A percentile compares a stretch with the other conserved stretches of the same genome.
phyloP scores from a whole-genome alignment of 2,113 vertebrate species.

The Dolichallabes microphthalmus region DNA sequence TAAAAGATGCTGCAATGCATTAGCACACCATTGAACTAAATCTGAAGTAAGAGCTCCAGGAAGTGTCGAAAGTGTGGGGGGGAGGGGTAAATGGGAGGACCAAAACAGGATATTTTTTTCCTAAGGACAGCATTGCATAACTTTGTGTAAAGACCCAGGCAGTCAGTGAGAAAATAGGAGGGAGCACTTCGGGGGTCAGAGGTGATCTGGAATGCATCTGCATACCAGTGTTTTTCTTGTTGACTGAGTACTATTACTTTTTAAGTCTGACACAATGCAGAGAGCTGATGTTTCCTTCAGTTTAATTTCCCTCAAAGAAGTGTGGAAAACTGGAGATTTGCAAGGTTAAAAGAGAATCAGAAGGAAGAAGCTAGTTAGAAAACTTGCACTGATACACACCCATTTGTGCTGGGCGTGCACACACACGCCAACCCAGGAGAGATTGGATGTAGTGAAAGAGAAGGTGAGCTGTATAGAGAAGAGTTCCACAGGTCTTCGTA shows the following conservation, averaged over 20 bases:
- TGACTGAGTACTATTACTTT: conserved; percentile 28
- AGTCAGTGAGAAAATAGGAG: conserved; percentile 40
- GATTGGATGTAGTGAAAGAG: conserved; percentile 40
- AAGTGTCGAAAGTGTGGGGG: conserved; percentile 3
- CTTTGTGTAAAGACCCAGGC: conserved; percentile 44
- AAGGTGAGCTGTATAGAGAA: conserved; percentile 43
- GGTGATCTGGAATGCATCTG: conserved; percentile 56
- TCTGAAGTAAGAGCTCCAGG: not conserved
- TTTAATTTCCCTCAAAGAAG: conserved; percentile 13
- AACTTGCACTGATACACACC: conserved; percentile 54
- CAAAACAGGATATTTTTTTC: conserved; percentile 48
- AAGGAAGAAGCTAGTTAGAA: conserved; percentile 48
- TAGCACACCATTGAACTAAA: not conserved
- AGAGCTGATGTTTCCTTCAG: conserved; percentile 3
- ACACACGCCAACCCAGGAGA: conserved; percentile 59
- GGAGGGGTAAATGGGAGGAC: conserved; percentile 31
- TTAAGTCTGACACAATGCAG: not conserved
- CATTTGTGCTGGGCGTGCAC: conserved; percentile 56
- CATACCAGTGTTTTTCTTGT: conserved; percentile 42
- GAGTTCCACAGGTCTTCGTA: conserved; percentile 29
- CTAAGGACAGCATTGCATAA: conserved; percentile 71
- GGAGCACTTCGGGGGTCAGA: conserved; percentile 47
- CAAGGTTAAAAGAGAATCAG: conserved; percentile 39
- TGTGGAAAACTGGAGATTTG: conserved; percentile 38
- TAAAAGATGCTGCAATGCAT: not conserved